Conservation (phyloP, 2,797 vertebrate genomes). For the Ctenopoma kingsleyae region DNA sequence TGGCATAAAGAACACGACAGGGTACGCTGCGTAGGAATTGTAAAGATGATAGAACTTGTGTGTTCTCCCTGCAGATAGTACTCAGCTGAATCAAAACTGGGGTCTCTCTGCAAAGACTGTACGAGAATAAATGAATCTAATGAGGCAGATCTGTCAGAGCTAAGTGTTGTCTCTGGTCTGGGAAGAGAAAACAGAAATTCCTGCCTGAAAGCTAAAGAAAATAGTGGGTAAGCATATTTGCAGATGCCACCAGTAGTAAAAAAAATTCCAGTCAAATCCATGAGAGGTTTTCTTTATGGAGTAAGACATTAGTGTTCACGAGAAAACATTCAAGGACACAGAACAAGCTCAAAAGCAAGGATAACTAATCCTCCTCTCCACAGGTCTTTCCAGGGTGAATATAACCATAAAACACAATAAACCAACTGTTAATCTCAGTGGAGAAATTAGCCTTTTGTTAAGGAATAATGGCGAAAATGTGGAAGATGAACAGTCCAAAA, state of each 20-base stretch:
- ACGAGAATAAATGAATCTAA: slow-evolving; percentile 58
- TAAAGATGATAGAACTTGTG: slow-evolving; percentile 34
- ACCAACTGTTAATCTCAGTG: slow-evolving; percentile 48
- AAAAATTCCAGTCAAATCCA: slow-evolving; percentile 21
- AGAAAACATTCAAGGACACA: slow-evolving; percentile 38
- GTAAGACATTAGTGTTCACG: slow-evolving; percentile 5
- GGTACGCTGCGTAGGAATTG: slow-evolving; percentile 32
- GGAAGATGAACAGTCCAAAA: slow-evolving; percentile 41
- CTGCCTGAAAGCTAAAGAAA: slow-evolving; percentile 27
- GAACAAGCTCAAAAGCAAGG: slow-evolving; percentile 28
- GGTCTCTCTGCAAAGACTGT: slow-evolving; percentile 19
- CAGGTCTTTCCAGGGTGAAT: slow-evolving; percentile 40
- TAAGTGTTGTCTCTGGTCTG: slow-evolving; percentile 27
- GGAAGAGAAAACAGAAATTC: slow-evolving; percentile 20
- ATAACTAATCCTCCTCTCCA: slow-evolving; percentile 24
- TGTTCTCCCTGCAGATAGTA: slow-evolving; percentile 29
- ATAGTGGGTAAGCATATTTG: slow-evolving; percentile 5
- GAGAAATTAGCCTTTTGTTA: slow-evolving; percentile 66
- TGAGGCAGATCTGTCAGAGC: slow-evolving; percentile 50
- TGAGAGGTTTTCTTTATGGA: slow-evolving; percentile 21
- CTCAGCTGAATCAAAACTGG: slow-evolving; percentile 38
- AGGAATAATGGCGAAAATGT: slow-evolving; percentile 43
- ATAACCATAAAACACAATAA: slow-evolving; percentile 33
- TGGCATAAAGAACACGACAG: slow-evolving; percentile 42
- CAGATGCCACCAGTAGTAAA: slow-evolving; percentile 12